Conservation (phyloP, 2,113 vertebrate species). For the Mungos mungo region DNA sequence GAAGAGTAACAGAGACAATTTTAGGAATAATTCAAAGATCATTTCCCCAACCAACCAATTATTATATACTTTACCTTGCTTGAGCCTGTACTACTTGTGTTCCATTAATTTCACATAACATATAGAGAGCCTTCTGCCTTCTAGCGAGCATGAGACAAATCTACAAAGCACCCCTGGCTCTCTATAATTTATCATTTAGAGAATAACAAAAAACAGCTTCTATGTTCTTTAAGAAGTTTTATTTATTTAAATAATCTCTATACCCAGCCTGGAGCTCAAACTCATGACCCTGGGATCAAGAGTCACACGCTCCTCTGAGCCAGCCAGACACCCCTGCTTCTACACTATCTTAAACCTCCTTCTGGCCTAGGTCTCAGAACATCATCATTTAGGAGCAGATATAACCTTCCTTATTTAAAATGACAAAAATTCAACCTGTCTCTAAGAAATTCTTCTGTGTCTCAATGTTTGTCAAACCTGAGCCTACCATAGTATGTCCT, state of each 20-base stretch:
- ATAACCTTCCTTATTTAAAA: neutral
- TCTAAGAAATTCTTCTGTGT: neutral
- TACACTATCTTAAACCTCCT: neutral
- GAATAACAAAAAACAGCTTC: neutral
- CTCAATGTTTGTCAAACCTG: neutral
- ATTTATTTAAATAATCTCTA: neutral
- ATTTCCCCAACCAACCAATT: conserved; percentile 53
- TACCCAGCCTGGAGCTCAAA: neutral
- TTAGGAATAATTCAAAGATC: conserved; percentile 78
- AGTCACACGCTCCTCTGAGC: neutral
- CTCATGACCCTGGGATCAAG: neutral
- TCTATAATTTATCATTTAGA: neutral
- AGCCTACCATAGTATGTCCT: neutral
- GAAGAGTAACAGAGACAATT: conserved; percentile 80
- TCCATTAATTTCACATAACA: conserved; percentile 42
- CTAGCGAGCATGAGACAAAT: neutral
- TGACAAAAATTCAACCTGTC: neutral
- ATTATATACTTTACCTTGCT: conserved; percentile 13
- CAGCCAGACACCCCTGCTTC: neutral
- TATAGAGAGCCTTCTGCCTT: neutral
- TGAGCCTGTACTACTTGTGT: neutral
- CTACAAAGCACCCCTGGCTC: neutral
- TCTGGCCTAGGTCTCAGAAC: neutral
- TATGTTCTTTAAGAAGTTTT: neutral
- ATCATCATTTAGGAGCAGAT: neutral